Base-by-base conservation (phyloP, 2,113 vertebrate genomes). In the Pogonocichla stellata region DNA sequence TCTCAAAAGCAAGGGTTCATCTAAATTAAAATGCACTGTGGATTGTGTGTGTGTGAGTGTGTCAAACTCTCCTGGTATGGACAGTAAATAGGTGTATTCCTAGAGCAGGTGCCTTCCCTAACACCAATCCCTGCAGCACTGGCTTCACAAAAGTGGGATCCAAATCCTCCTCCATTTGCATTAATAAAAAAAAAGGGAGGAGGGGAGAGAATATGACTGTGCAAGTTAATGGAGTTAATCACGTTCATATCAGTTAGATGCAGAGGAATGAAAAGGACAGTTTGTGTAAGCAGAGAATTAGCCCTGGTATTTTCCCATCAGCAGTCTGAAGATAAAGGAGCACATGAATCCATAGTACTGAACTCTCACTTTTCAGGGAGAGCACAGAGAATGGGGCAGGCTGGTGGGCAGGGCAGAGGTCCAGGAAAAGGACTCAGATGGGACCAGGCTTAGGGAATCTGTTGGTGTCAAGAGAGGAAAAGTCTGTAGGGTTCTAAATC, bases 251-350 rank as follows among this genome's bases (percentile, higher is more conserved):
- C 86, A 61, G 58, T 81, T n/a, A 81, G 71, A 80, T 56, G 42
- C 50, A 88, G 71, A 62, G 69, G 42, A 86, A 73, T 45, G 60
- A 66, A 83, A 92, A 86, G 51, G 50, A 50, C 54, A 58, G 19
- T 80, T 91, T 81, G 50, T 82, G 62, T 91, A 90, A 88, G 50
- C 74, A 81, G 56, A 73, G 74, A 92, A 93, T 90, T 50, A 89
- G 74, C 64, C 77, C 47, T 77, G 85, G 7, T 87, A 34, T 85
- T 91, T 92, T 93, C 70, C 78, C 42, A 61, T 45, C 40, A 87
- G 60, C 80, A 69, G 12, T 43, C 60, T 65, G 57, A 47, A 87
- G 87, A n/a, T 25, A 58, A 87, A 72, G 42, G 34, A 45, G 29
- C 34, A 40, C 78, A 50, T 22, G 12, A 83, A 22, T 72, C 40